Conservation (phyloP, 2,113 vertebrate genomes). For the Acanthochromis polyacanthus region DNA sequence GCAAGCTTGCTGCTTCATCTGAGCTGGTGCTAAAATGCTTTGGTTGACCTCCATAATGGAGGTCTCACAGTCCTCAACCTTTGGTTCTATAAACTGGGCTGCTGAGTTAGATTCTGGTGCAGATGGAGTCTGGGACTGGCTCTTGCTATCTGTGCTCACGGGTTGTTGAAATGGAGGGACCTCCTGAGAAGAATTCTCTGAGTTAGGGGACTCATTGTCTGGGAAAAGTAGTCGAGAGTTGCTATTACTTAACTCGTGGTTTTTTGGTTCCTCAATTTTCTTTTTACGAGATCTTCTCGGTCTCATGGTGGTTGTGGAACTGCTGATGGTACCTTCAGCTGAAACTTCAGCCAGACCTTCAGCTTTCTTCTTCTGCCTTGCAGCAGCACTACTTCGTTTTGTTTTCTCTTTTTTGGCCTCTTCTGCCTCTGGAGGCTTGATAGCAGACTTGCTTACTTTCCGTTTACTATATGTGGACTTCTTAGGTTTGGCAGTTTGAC, state of each 20-base stretch:
- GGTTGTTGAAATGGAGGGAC: slow-evolving; percentile 82
- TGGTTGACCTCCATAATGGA: slow-evolving; percentile 74
- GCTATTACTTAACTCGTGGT: slow-evolving; percentile 67
- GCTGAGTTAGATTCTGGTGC: slow-evolving; percentile 22
- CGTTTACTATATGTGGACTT: slow-evolving; percentile 83
- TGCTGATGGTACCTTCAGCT: slow-evolving; percentile 42
- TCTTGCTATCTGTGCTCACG: slow-evolving; percentile 16
- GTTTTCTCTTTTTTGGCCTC: slow-evolving; percentile 81
- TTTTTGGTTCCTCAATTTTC: slow-evolving; percentile 66
- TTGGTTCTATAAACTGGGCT: slow-evolving; percentile 61
- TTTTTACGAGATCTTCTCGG: slow-evolving; percentile 70
- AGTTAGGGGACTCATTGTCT: slow-evolving; percentile 73
- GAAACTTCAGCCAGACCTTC: slow-evolving; percentile 65
- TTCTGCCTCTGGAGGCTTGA: slow-evolving; percentile 77
- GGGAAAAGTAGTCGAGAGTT: slow-evolving; percentile 78
- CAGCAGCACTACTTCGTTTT: slow-evolving; percentile 68
- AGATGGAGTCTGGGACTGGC: slow-evolving; percentile 49
- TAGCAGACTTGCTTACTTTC: slow-evolving; percentile 77
- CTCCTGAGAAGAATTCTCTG: slow-evolving; percentile 78
- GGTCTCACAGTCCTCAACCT: slow-evolving; percentile 77
- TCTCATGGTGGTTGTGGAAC: slow-evolving; percentile 40
- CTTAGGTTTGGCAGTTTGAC: slow-evolving; percentile 85
- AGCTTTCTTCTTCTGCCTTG: slow-evolving; percentile 86
- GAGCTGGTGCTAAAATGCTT: slow-evolving; percentile 31
- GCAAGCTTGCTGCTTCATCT: slow-evolving; percentile 63